Conservation (phyloP, 2,888 invertebrate species). For the Chloroclysta siterata region DNA sequence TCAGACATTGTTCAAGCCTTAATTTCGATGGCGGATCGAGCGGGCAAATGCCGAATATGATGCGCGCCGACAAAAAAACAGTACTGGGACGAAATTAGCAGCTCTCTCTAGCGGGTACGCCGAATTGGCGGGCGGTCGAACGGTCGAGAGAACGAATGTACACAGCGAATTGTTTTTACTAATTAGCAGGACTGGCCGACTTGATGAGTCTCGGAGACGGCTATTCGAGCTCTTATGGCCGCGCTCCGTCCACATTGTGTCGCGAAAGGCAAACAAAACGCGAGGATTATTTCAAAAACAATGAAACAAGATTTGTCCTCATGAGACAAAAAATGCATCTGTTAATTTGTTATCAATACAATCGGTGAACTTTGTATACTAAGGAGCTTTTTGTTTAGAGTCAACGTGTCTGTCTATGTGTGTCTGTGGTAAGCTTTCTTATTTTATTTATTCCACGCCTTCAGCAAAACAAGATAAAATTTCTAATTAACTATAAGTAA, state of each 20-base stretch:
- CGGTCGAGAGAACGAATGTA: constrained; percentile 72
- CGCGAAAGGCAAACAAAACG: constrained; percentile 45
- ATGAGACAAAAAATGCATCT: constrained; percentile 41
- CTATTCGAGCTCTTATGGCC: constrained; percentile 46
- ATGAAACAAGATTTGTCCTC: constrained; percentile 49
- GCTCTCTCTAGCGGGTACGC: constrained; percentile 82
- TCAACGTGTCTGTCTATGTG: background rate
- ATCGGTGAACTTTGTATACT: constrained; percentile 16
- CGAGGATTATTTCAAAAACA: constrained; percentile 56
- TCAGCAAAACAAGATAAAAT: background rate
- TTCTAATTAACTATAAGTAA: background rate
- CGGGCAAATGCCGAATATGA: constrained; percentile 84
- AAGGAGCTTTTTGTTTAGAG: background rate
- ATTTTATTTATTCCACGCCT: background rate
- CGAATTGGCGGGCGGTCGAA: constrained; percentile 83
- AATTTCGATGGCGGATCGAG: constrained; percentile 83
- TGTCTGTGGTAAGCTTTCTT: background rate
- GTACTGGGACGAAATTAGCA: constrained; percentile 82
- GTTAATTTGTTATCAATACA: constrained; percentile 40
- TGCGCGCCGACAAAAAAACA: constrained; percentile 81
- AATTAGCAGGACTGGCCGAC: constrained; percentile 76
- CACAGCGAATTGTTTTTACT: constrained; percentile 81
- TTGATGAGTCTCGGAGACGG: constrained; percentile 66
- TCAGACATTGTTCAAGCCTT: constrained; percentile 84
- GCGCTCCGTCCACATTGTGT: constrained; percentile 44